Evolutionary conservation across 2,888 invertebrate genomes (phyloP), one percentile per base, ranked within the genome.

Genomic region (Bellardia pandia): DNA sequence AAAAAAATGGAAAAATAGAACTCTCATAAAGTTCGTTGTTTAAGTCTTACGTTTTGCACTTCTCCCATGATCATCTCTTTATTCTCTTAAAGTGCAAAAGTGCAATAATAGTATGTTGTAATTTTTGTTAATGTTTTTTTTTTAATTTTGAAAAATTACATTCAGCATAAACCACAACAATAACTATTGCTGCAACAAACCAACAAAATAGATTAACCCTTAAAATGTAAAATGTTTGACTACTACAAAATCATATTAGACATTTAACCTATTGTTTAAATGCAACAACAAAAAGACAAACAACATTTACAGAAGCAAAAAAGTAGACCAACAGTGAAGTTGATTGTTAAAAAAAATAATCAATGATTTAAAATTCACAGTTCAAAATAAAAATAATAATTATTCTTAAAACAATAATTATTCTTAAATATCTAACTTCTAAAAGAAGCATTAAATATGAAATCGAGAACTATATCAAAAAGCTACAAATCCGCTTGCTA

Each of bases 181-280:
- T 9, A 75, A n/a, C 37, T 64, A 53, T 13, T 40, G 4, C 2
- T 40, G 40, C 8, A 56, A 23, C 16, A n/a, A 23, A 14, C 71
- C 7, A 62, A 16, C 60, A 51, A 69, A 30, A 40, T 42, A 14
- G 14, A 76, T 76, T 72, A 76, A 53, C 76, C 64, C 64, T 76
- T 76, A 40, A 71, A 69, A 60, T 71, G 23, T 76, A 40, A 71
- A 69, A 60, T 71, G 23, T 62, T 69, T 30, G 30, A 37, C 16
- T n/a, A 42, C n/a, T 23, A 53, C 30, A 51, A 71, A 69, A 62
- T 30, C 40, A 71, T 79, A 62, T 33, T 37, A 78, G 48, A 71
- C 56, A 82, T 76, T 69, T 82, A 69, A 82, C 82, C 75, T 83
- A 71, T 56, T 37, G 14, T 72, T 40, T 1, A 64, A 83, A 45